phyloP scores from a whole-genome alignment of 2,113 vertebrate species.

The Cygnus atratus region DNA sequence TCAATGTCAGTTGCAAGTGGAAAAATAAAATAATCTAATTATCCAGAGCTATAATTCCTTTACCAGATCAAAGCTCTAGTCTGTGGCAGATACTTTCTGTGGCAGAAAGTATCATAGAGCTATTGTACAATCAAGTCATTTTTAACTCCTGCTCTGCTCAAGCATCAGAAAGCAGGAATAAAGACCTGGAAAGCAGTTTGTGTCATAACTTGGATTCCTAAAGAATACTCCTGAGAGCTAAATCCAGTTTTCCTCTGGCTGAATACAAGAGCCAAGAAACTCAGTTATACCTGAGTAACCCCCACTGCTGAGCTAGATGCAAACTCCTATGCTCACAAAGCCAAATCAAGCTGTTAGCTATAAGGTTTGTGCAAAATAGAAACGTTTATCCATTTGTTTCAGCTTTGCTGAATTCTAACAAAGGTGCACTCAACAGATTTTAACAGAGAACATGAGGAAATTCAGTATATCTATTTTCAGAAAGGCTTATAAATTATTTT shows the following conservation, averaged over 20 bases:
- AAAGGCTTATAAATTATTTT: neutral
- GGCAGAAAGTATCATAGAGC: neutral
- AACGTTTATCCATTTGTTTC: neutral
- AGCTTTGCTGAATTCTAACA: no score
- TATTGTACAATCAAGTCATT: neutral
- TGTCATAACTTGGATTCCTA: neutral
- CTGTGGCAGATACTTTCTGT: no score
- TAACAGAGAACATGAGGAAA: neutral
- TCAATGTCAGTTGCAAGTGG: neutral
- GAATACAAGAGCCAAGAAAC: neutral
- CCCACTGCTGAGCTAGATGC: neutral
- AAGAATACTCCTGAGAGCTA: neutral
- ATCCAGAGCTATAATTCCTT: neutral
- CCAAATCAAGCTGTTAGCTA: neutral
- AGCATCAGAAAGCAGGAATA: neutral
- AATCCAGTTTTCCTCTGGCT: neutral
- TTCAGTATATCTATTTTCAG: neutral
- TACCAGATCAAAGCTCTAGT: neutral
- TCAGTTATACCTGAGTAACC: neutral
- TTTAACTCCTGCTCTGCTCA: neutral
- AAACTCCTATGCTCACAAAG: neutral
- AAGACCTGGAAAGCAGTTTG: neutral
- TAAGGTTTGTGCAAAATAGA: neutral
- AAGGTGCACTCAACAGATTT: neutral
- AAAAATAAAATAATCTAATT: neutral